Base-by-base conservation (phyloP, 2,888 invertebrate species). In the Trachelus troglodyta region DNA sequence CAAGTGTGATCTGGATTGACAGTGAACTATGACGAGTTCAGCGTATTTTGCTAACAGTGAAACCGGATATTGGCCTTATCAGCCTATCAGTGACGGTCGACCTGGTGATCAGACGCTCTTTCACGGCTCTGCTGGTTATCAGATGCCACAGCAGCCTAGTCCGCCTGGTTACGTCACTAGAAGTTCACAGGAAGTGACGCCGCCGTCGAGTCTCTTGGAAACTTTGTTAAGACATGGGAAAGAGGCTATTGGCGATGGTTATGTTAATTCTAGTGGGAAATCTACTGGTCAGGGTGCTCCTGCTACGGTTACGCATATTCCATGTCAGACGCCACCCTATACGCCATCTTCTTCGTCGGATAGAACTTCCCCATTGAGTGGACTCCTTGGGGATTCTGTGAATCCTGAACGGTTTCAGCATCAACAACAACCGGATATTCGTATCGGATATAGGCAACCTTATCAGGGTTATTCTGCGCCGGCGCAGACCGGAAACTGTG, bases 151-250 rank as follows among this genome's bases (percentile, higher is more conserved):
- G 78, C 23, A 81, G 76, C 74, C 79, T 35, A 6, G 78, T 79
- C 79, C 78, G 34, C 31, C 71, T 31, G 33, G 1, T 34, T 71
- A 71, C 71, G 33, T 34, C 33, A 71, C 34, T 12, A 31, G 71
- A 31, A 34, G 12, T 11, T 73, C 80, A n/a, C 31, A 79, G 23
- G 77, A 77, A 12, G 11, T 31, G 1, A 73, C 79, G 30, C 74
- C 83, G 31, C 76, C 84, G 4, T 76, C 85, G 2, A 88, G 87
- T 73, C 81, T 90, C 6, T 78, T 90, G 11, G 88, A 89, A 80
- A 83, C 85, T 0, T 79, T 87, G 0, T 75, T 90, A 23, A 83
- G 87, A 0, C 89, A 88, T 12, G 90, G 90, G 0, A 90, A 85
- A 35, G 83, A 88, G 1, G 86, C 87, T 3, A 69, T 85, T 1